phyloP scores from a whole-genome alignment of 64 coral and sea anemone genomes.

The Montipora foliosa region DNA sequence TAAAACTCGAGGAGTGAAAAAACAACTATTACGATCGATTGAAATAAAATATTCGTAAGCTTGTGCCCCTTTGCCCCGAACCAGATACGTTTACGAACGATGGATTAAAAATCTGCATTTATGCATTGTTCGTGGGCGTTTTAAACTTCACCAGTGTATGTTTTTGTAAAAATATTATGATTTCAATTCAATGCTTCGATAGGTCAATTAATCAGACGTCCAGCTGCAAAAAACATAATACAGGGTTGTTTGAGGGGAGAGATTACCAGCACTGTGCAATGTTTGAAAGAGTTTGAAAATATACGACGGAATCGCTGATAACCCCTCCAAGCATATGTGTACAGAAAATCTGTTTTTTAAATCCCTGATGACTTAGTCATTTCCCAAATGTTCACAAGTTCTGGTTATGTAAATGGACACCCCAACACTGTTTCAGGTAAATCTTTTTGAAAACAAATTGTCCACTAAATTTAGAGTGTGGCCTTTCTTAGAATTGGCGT shows the following conservation, averaged over 20 bases:
- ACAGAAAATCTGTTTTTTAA: not conserved
- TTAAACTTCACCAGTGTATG: not conserved
- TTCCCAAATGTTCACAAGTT: not conserved
- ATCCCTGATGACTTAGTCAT: conserved; percentile 14
- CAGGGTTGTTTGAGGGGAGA: not conserved
- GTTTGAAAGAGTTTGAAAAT: not conserved
- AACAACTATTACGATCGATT: not conserved
- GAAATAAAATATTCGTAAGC: not conserved
- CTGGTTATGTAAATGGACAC: conserved; percentile 13
- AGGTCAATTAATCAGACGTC: not conserved
- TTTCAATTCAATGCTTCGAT: not conserved
- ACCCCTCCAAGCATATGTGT: too few species aligned
- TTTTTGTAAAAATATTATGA: conserved; percentile 44
- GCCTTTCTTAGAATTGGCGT: not conserved
- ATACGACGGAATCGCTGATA: not conserved
- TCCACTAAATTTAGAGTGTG: not conserved
- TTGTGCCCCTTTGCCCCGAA: not conserved
- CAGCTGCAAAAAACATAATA: not conserved
- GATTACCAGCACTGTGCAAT: not conserved
- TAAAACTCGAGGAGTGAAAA: not conserved
- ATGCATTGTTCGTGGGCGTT: conserved; percentile 32
- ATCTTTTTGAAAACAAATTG: conserved; percentile 24
- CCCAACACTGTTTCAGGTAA: conserved; percentile 22
- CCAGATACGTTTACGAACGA: not conserved
- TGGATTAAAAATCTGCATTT: conserved; percentile 11